A percentile compares a stretch with the other conserved stretches of the same genome.
phyloP scores from a whole-genome alignment of 2,113 vertebrate genomes.

The Isichthys henryi region DNA sequence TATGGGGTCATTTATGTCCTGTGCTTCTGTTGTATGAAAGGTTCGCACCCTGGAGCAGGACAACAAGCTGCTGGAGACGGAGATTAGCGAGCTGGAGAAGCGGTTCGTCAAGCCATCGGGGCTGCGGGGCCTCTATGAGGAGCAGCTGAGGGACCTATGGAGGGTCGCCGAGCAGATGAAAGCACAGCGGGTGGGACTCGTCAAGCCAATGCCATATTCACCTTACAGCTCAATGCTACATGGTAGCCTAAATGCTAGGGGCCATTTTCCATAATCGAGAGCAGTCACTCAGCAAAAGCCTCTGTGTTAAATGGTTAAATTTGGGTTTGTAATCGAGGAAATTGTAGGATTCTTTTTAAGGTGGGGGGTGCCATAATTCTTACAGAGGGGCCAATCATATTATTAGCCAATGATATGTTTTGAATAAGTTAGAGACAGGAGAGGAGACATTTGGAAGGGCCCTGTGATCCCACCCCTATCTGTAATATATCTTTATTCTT shows the following conservation, averaged over 20 bases:
- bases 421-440: not conserved
- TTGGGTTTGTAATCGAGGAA: not conserved
- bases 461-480: not conserved
- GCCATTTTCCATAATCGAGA: not conserved
- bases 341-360: not conserved
- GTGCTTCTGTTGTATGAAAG: slow-evolving; percentile 34
- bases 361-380: not conserved
- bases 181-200: slow-evolving; percentile 45
- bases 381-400: not conserved
- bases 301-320: not conserved
- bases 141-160: slow-evolving; percentile 53
- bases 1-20: not conserved
- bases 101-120: slow-evolving; percentile 45
- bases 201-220: not conserved
- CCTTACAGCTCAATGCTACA: not conserved
- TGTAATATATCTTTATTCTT: not conserved
- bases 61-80: slow-evolving; percentile 50
- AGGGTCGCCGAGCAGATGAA: slow-evolving; percentile 54
- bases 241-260: not conserved
- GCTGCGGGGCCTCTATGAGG: slow-evolving; percentile 51
- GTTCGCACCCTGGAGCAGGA: slow-evolving; percentile 56
- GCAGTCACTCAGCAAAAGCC: not conserved
- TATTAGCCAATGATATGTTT: not conserved
- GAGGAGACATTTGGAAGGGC: not conserved
- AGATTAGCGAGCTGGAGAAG: slow-evolving; percentile 48